Base-by-base conservation (phyloP, 1,140 invertebrate genomes). In the Calliopsis andreniformis region DNA sequence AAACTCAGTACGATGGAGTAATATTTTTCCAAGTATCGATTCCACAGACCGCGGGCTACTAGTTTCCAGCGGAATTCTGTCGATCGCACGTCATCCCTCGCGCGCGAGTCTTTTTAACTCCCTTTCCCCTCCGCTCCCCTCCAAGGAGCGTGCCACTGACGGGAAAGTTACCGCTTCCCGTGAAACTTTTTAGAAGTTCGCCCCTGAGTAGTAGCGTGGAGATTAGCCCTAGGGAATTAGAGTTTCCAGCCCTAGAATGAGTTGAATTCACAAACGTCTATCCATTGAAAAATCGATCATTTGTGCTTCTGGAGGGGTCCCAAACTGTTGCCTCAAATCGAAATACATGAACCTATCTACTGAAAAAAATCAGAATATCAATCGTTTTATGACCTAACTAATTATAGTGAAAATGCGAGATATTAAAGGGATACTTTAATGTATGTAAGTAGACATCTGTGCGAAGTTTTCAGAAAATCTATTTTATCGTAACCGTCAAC, bases 211-310 rank as follows among this genome's bases (percentile, higher is more conserved):
- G 70, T 35, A 66, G 51, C 73, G 59, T 59, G 78, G 75, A 78
- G 82, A 85, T 84, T 85, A 84, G 79, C 83, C 62, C 82, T 67
- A 51, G 75, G 78, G 78, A 85, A 76, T 84, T 84, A 68, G 68
- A 84, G 78, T 84, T 84, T 76, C 75, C 73, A 78, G 35, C 4
- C 78, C 35, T 71, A 81, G 78, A 84, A 85, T 85, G 79, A 81
- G 75, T 55, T 55, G 78, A 81, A 84, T 81, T 78, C 79, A 55
- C 69, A 83, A 83, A 77, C 64, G 64, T 83, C 72, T 70, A 32
- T 56, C 73, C 43, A 67, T 49, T 1, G 35, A 49, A 43, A 78
- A 82, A 80, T 83, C 81, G 68, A 83, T 71, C 76, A 23, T 1
- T 10, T 14, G 25, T 23, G 16, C 30, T 30, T 55, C 51, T 18